Evolutionary conservation across 2,888 invertebrate genomes (phyloP), one percentile per base, ranked within the genome.

Genomic region (Leucozona laternaria): DNA sequence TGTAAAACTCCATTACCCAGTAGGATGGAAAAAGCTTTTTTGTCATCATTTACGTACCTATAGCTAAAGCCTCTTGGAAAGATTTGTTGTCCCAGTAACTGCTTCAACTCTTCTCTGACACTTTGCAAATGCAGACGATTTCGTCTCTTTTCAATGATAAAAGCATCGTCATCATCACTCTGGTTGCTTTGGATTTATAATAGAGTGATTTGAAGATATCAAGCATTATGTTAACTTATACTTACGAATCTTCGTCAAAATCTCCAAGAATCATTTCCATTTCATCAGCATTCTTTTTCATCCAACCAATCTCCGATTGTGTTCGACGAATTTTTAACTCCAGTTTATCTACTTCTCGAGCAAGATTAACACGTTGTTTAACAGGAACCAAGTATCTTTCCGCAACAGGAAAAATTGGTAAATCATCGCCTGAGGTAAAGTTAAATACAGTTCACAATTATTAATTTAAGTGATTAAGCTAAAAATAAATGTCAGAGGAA

Each of bases 181-280:
- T 89, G 90, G 17, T 91, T 91, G 37, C 86, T 86, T 43, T 5
- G 88, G 11, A 17, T 25, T n/a, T 28, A 28, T 40, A 43, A 37
- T n/a, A 7, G 17, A 15, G 4, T 4, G 4, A 20, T 15, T 31
- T 17, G 3, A 40, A 25, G 8, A 43, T 34, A 37, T 73, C 6
- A 71, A 64, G 58, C 11, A 4, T 17, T 40, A 28, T 0, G 31
- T 55, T 5, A 15, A 2, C 8, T 58, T 57, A 4, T n/a, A 85
- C 90, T 88, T 89, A 92, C 92, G 90, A 90, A 17, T 89, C 91
- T 89, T 91, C 89, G 83, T 93, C 93, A 82, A 95, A 95, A 48
- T 97, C 96, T 89, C 98, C 98, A 2, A 98, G 93, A 80, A 99
- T 95, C 89, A 98, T 96, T 92, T 99, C 99, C 95, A 98, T 97